Conservation (phyloP, 2,888 invertebrate species). For the Aleiodes testaceus region DNA sequence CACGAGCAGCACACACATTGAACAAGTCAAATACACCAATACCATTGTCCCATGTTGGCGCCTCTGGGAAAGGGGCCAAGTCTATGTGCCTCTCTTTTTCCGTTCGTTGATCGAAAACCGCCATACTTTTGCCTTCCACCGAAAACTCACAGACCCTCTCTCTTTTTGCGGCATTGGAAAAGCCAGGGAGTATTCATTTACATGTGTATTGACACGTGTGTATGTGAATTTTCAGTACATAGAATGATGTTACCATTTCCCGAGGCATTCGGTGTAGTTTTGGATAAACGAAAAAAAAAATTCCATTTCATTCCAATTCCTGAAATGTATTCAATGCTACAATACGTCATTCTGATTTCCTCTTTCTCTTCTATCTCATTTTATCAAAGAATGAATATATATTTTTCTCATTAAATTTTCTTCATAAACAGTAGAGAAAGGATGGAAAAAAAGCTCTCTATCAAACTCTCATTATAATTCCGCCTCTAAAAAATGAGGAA, state of each 20-base stretch:
- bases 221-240: background rate
- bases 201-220: too few relatives aligned
- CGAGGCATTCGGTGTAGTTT: constrained; percentile 38
- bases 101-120: constrained; percentile 40
- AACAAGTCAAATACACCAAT: constrained; percentile 15
- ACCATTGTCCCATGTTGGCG: constrained; percentile 9
- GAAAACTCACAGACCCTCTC: background rate
- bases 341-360: background rate
- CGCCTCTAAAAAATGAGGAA: constrained; percentile 32
- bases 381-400: background rate
- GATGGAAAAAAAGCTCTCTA: constrained; percentile 13
- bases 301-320: constrained; percentile 36
- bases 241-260: constrained; percentile 26
- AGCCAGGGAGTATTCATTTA: background rate
- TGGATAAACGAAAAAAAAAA: constrained; percentile 42
- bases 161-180: background rate
- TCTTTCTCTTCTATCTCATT: too few relatives aligned
- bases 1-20: constrained; percentile 23
- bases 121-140: background rate
- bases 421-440: constrained; percentile 19
- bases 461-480: constrained; percentile 8
- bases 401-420: background rate
- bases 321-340: constrained; percentile 18
- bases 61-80: constrained; percentile 17
- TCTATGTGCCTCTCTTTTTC: constrained; percentile 36